Conservation (phyloP, 2,888 invertebrate species). For the Folsomia manolachei region DNA sequence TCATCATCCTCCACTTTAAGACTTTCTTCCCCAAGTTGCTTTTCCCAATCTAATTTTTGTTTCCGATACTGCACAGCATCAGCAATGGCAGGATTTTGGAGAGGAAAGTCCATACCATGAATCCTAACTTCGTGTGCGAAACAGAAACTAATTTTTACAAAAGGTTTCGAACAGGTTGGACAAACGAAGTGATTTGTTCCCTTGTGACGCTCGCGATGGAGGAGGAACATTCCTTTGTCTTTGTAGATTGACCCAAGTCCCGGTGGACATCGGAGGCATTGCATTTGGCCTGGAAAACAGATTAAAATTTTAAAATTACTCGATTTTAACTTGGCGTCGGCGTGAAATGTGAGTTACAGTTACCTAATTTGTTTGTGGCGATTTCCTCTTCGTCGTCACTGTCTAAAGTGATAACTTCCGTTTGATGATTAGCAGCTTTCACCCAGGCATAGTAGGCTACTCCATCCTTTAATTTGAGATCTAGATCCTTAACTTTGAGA, state of each 20-base stretch:
- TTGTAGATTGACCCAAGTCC: background rate
- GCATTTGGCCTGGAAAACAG: background rate
- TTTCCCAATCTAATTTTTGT: background rate
- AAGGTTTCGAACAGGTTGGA: conserved; percentile 1
- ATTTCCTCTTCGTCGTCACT: background rate
- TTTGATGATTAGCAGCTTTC: too few species aligned
- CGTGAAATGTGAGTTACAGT: too few species aligned
- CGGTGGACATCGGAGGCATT: background rate
- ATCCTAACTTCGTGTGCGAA: conserved; percentile 5
- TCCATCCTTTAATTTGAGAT: too few species aligned
- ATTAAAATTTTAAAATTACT: too few species aligned
- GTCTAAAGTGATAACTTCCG: background rate
- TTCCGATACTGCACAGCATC: background rate
- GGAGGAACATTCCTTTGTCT: background rate
- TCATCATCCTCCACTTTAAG: background rate
- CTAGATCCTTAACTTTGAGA: too few species aligned
- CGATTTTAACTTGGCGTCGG: too few species aligned
- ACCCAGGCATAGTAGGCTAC: too few species aligned
- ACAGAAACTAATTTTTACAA: conserved; percentile 8
- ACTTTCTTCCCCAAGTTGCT: background rate
- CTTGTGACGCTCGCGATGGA: conserved; percentile 1
- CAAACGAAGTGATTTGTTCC: conserved; percentile 1
- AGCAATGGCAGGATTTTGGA: background rate
- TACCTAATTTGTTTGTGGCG: too few species aligned
- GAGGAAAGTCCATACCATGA: background rate